Evolutionary conservation across 2,113 vertebrate species (phyloP).

Genomic region (Lamprotornis superbus): DNA sequence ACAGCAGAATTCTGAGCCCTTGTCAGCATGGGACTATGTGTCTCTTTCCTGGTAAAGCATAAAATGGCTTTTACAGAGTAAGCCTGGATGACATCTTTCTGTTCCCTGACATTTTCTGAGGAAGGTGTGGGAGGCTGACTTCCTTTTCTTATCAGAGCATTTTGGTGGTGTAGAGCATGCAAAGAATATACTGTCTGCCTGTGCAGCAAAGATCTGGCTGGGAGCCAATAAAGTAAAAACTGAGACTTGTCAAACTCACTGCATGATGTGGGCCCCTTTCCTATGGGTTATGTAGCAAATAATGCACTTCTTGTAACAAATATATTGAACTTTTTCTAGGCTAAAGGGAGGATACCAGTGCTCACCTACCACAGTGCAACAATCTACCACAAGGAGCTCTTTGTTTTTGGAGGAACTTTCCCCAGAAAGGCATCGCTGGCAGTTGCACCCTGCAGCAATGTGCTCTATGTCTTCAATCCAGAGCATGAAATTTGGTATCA

Average conservation of each 20-base stretch:
- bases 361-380: constrained; percentile 82
- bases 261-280: neutral
- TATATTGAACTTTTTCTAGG: constrained; percentile 59
- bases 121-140: neutral
- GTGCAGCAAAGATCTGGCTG: neutral
- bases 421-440: constrained; percentile 48
- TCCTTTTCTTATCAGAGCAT: neutral
- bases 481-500: constrained; percentile 91
- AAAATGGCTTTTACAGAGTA: neutral
- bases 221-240: neutral
- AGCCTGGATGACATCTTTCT: neutral
- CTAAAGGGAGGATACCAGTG: constrained; percentile 81
- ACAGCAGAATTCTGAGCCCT: neutral
- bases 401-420: constrained; percentile 84
- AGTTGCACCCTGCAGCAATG: constrained; percentile 78
- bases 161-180: neutral
- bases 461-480: constrained; percentile 87
- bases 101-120: neutral
- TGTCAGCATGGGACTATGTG: neutral
- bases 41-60: neutral
- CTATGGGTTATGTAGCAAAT: neutral
- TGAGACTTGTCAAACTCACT: neutral
- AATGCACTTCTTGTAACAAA: neutral
- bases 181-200: neutral
- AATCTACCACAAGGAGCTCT: constrained; percentile 86